Percentiles rank a stretch among this genome's conserved stretches.
Evolutionary conservation across 2,888 invertebrate species (phyloP).

Genomic region (Callosobruchus maculatus): DNA sequence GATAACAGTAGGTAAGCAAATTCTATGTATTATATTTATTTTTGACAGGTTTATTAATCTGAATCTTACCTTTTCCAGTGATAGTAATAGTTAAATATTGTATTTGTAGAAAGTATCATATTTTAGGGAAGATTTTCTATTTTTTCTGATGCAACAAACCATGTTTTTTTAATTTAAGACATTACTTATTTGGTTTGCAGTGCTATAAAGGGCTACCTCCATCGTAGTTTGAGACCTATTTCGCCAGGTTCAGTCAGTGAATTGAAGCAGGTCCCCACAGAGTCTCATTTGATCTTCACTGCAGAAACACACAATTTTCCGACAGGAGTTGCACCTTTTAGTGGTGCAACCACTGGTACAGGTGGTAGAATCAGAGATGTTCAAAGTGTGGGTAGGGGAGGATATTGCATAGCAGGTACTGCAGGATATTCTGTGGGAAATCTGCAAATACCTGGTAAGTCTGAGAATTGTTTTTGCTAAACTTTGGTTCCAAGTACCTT

Average conservation of each 20-base stretch:
- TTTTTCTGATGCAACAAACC: not conserved
- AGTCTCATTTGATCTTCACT: slow-evolving; percentile 91
- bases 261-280: slow-evolving; percentile 52
- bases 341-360: slow-evolving; percentile 96
- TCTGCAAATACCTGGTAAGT: slow-evolving; percentile 78
- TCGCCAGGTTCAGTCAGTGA: slow-evolving; percentile 63
- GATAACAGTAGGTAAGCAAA: slow-evolving; percentile 89
- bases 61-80: too few species aligned
- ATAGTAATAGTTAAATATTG: too few species aligned
- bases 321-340: slow-evolving; percentile 95
- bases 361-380: slow-evolving; percentile 95
- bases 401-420: slow-evolving; percentile 90
- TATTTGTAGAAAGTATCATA: too few species aligned
- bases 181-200: slow-evolving; percentile 50
- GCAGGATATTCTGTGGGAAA: slow-evolving; percentile 97
- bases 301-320: slow-evolving; percentile 99
- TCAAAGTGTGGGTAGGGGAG: slow-evolving; percentile 92
- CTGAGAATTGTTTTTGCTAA: not conserved
- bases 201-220: slow-evolving; percentile 80
- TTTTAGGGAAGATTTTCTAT: too few species aligned
- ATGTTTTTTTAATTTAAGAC: not conserved
- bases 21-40: too few species aligned
- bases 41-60: too few species aligned
- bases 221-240: slow-evolving; percentile 65
- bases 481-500: too few species aligned